Evolutionary conservation across 1,140 invertebrate species (phyloP), one percentile per base, ranked within the genome.

Genomic region (Danaus melanippus): DNA sequence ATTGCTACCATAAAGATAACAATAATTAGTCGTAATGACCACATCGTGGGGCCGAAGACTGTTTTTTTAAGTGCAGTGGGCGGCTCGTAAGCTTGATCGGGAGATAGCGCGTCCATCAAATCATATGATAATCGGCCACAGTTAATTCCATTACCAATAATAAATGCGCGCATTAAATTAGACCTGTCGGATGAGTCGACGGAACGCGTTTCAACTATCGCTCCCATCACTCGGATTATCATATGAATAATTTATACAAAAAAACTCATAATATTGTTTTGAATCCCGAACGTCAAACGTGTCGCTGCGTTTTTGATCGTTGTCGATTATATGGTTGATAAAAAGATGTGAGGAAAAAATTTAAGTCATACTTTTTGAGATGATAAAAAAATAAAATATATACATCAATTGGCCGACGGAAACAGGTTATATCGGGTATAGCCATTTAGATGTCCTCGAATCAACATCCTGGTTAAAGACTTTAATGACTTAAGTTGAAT

Each of bases 101-200:
- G 53, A 74, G 83, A 86, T 86, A 86, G 79, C 69, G 72, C 75
- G 79, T 86, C 83, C 83, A 84, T 86, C 83, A 86, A 80, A 86
- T 80, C 77, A 72, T 79, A 86, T 83, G 83, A 86, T 86, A 86
- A 86, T 84, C 80, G 80, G 80, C 58, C 71, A 67, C 74, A 67
- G 83, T 86, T 86, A 86, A 86, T 86, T 84, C 83, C 74, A 84
- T 80, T 81, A 81, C 76, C 76, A 81, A 84, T 86, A 84, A 84
- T 84, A 86, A 86, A 86, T 83, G 83, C 80, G 78, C 71, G 79
- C 73, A 86, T 86, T 86, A 86, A 86, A 76, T 84, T 84, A 81
- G 71, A 78, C 66, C 76, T 76, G 83, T 84, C 80, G 74, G 77
- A 79, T 82, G 80, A 82, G 76, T 81, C 76, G 77, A 72, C 76